Base-by-base conservation (phyloP, 2,888 invertebrate genomes). In the Calameuta filiformis region DNA sequence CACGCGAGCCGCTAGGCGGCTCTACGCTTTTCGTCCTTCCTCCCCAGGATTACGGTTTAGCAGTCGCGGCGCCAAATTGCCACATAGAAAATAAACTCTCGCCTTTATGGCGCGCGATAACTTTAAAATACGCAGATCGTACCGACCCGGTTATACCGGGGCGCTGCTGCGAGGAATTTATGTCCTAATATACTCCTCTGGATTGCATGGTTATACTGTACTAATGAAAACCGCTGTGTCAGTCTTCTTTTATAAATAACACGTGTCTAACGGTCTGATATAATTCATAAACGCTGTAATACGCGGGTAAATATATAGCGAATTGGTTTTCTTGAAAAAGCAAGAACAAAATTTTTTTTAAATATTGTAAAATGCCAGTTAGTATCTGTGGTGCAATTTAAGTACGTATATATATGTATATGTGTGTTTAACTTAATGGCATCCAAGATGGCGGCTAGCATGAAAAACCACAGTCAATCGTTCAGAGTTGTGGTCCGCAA, bases 111-210 rank as follows among this genome's bases (percentile, higher is more conserved):
- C 40, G 12, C 34, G 4, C 75, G 77, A 79, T 77, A 77, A 75
- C 75, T 79, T 77, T 31, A 73, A 73, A 77, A 79, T 75, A 77
- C 75, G 71, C 68, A 75, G 68, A 73, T 73, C 35, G 23, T 56
- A 23, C 56, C 56, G 23, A 56, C 56, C 23, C 56, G 56, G 56
- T 56, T 56, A 56, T 56, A 56, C 56, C 56, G 31, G n/a, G 73
- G 40, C 34, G 30, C 35, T 68, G 35, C 40, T 69, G 23, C 40
- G 31, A 79, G 76, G 78, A 79, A 78, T 79, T 79, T 79, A 79
- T 79, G 78, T 75, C 68, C 75, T 77, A 79, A 78, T 79, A 79
- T 79, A 79, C 73, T 73, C 40, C 69, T 78, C 73, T 69, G 75
- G 68, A 69, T 37, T n/a, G 68, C n/a, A 30, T 31, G 75, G 40